Evolutionary conservation across 2,888 invertebrate genomes (phyloP).

Genomic region (Rhogogaster chlorosoma): DNA sequence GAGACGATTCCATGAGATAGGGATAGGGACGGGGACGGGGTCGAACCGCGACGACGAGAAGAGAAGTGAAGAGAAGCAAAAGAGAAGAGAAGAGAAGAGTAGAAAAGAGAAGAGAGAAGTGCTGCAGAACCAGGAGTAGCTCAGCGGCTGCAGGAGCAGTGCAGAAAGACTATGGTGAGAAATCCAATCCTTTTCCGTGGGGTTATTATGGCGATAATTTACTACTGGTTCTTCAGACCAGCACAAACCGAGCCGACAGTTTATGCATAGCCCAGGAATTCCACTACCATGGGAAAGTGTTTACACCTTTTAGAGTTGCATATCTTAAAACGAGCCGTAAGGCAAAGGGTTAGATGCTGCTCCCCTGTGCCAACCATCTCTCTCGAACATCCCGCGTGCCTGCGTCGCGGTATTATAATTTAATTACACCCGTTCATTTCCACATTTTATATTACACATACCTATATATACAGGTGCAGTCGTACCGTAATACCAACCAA

Average conservation of each 20-base stretch:
- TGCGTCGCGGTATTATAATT: conserved; percentile 41
- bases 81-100: background rate
- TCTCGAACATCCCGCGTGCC: conserved; percentile 29
- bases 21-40: conserved; percentile 53
- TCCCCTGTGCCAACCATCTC: background rate
- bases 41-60: conserved; percentile 53
- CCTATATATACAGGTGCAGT: background rate
- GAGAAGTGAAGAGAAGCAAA: conserved; percentile 36
- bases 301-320: conserved; percentile 58
- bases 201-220: conserved; percentile 75
- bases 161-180: conserved; percentile 69
- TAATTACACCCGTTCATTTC: conserved; percentile 47
- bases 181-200: conserved; percentile 73
- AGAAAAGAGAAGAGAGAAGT: background rate
- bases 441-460: conserved; percentile 36
- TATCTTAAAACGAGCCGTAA: conserved; percentile 59
- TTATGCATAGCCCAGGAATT: conserved; percentile 66
- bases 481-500: background rate
- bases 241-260: conserved; percentile 63
- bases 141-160: conserved; percentile 48
- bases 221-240: conserved; percentile 67
- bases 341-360: conserved; percentile 21
- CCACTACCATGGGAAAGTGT: conserved; percentile 66
- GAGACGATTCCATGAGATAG: conserved; percentile 50
- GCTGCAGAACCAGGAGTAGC: conserved; percentile 30